Percentiles rank a stretch among this genome's conserved stretches.
Evolutionary conservation across 2,113 vertebrate genomes (phyloP).

Genomic region (Galbula dea): DNA sequence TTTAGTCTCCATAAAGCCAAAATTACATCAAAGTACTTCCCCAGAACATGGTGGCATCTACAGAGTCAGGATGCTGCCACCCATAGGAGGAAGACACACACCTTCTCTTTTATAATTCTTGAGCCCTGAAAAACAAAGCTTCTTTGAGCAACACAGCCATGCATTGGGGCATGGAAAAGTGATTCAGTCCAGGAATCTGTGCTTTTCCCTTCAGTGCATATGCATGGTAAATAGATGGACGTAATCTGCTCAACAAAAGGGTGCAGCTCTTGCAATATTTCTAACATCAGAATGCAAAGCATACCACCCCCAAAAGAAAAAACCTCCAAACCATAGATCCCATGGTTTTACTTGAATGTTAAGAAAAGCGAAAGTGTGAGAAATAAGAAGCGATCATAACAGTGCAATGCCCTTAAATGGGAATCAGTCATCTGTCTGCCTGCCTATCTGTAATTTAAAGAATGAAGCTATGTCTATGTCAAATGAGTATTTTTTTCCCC

Average conservation of each 20-base stretch:
- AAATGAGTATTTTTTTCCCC: background rate
- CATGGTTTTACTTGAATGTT: slow-evolving; percentile 8
- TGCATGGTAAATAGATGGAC: background rate
- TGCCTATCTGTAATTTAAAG: slow-evolving; percentile 43
- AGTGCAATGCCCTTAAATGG: slow-evolving; percentile 6
- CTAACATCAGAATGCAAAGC: background rate
- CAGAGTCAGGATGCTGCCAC: fast-evolving
- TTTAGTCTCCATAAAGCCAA: background rate
- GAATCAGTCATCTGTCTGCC: slow-evolving; percentile 33
- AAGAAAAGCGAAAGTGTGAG: background rate
- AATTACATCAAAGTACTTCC: background rate
- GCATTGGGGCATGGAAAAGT: background rate
- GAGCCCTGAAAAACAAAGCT: background rate
- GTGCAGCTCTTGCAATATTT: background rate
- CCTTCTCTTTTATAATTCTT: background rate
- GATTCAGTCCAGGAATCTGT: background rate
- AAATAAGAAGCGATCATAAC: background rate
- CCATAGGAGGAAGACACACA: background rate
- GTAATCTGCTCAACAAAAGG: background rate
- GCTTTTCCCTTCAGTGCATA: background rate
- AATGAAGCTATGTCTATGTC: slow-evolving; percentile 7
- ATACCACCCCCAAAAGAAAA: background rate
- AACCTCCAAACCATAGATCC: background rate
- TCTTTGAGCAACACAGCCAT: background rate
- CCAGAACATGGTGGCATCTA: background rate